phyloP scores from a whole-genome alignment of 2,888 invertebrate genomes.

The Acrobasis repandana region DNA sequence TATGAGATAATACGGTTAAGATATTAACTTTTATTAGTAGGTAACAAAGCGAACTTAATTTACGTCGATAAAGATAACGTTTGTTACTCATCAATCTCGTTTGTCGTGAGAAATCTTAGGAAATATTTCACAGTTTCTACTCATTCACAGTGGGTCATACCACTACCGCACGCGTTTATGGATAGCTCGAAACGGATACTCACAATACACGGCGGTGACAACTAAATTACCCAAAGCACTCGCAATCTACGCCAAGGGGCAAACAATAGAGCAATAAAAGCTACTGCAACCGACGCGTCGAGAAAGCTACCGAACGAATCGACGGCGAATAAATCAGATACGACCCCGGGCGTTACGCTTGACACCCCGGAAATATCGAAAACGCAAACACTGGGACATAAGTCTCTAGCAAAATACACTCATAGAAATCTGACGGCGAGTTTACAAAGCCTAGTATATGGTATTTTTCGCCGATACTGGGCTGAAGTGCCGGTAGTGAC shows the following conservation, averaged over 20 bases:
- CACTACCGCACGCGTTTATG: constrained; percentile 50
- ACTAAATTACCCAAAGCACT: constrained; percentile 64
- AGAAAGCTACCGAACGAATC: constrained; percentile 71
- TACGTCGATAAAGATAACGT: constrained; percentile 64
- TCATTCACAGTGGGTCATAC: constrained; percentile 45
- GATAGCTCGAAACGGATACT: constrained; percentile 53
- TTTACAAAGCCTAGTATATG: background rate
- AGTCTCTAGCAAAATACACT: constrained; percentile 55
- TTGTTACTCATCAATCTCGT: constrained; percentile 28
- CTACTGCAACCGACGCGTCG: constrained; percentile 55
- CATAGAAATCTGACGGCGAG: constrained; percentile 23
- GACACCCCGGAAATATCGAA: constrained; percentile 48
- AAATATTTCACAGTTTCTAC: constrained; percentile 24
- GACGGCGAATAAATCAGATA: constrained; percentile 73
- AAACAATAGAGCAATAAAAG: constrained; percentile 79
- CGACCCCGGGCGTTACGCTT: constrained; percentile 56
- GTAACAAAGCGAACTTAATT: constrained; percentile 75
- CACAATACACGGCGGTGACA: constrained; percentile 61
- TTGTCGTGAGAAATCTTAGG: constrained; percentile 29
- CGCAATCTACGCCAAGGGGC: constrained; percentile 60
- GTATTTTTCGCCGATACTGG: no score
- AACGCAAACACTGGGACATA: constrained; percentile 48
- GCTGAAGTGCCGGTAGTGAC: no score
- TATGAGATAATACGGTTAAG: constrained; percentile 78
- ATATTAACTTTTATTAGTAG: constrained; percentile 77